phyloP scores from a whole-genome alignment of 1,140 invertebrate species.

The Archivesica marissinica region DNA sequence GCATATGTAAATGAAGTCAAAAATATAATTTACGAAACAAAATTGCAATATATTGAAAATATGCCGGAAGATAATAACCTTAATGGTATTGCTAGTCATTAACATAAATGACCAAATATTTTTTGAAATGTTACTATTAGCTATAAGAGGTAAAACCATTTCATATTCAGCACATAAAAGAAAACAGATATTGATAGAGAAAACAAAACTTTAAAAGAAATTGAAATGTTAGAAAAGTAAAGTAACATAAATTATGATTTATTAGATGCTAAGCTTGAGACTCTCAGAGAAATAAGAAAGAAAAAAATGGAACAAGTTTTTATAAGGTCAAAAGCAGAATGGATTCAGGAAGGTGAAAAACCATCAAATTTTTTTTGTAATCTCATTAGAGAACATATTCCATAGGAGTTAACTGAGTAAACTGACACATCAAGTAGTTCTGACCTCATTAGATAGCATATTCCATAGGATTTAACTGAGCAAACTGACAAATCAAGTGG shows the following conservation, averaged over 20 bases:
- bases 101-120: conserved; percentile 49
- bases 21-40: not conserved
- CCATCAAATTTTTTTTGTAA: conserved; percentile 57
- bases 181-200: no score
- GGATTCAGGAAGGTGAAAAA: conserved; percentile 61
- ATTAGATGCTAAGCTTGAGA: not conserved
- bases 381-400: no score
- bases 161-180: conserved; percentile 7
- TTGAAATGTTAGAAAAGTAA: conserved; percentile 3
- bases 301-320: conserved; percentile 33
- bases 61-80: not conserved
- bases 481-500: no score
- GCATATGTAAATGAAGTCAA: conserved; percentile 19
- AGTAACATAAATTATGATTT: not conserved
- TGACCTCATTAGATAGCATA: no score
- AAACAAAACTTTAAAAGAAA: not conserved
- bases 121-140: conserved; percentile 39
- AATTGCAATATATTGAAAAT: not conserved
- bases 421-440: no score
- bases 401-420: no score
- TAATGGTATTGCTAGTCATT: conserved; percentile 33
- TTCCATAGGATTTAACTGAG: no score
- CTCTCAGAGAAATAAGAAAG: conserved; percentile 32
- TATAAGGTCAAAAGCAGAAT: conserved; percentile 47
- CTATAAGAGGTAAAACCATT: conserved; percentile 51